These are phyloP conservation scores for Drosophila sp. DNA, from an alignment of 1,140 invertebrate genomes.

Conservation along the genomic window DNA sequence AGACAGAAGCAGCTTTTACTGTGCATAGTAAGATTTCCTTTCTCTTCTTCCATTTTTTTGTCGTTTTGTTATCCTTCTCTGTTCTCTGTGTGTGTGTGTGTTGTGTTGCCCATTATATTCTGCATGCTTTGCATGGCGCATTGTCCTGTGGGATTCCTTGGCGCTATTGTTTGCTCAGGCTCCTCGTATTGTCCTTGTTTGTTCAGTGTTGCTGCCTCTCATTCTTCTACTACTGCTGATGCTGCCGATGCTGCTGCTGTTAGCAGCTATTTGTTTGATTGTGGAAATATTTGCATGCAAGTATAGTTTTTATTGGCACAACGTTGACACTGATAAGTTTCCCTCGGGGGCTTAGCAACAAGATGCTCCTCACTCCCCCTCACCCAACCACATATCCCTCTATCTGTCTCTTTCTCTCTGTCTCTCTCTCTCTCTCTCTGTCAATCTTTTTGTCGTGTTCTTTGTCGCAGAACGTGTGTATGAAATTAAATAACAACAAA, in stretches of 20 bases:
- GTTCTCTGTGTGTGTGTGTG: conserved; percentile 6
- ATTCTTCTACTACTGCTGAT: background rate
- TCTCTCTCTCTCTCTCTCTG: background rate
- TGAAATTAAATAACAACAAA: conserved; percentile 66
- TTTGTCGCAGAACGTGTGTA: conserved; percentile 28
- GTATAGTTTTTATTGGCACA: conserved; percentile 81
- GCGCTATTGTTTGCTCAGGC: conserved; percentile 54
- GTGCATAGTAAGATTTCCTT: conserved; percentile 39
- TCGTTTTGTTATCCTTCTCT: conserved; percentile 22
- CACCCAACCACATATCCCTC: background rate
- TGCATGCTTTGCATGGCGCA: conserved; percentile 50
- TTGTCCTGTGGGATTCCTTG: conserved; percentile 55
- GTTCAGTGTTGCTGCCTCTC: conserved; percentile 38
- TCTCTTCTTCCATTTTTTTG: conserved; percentile 31
- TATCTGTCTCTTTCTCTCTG: background rate
- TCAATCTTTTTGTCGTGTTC: no score
- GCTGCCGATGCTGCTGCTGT: conserved; percentile 34
- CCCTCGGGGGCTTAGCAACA: conserved; percentile 48
- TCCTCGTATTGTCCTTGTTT: conserved; percentile 45
- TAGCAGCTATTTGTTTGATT: conserved; percentile 77
- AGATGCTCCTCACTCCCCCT: conserved; percentile 4
- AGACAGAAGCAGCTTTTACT: conserved; percentile 61
- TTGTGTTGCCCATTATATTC: conserved; percentile 41
- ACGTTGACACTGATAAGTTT: conserved; percentile 80
- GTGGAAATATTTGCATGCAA: conserved; percentile 76